phyloP scores from a whole-genome alignment of 2,113 vertebrate species.

The Zosterops hypoxanthus region DNA sequence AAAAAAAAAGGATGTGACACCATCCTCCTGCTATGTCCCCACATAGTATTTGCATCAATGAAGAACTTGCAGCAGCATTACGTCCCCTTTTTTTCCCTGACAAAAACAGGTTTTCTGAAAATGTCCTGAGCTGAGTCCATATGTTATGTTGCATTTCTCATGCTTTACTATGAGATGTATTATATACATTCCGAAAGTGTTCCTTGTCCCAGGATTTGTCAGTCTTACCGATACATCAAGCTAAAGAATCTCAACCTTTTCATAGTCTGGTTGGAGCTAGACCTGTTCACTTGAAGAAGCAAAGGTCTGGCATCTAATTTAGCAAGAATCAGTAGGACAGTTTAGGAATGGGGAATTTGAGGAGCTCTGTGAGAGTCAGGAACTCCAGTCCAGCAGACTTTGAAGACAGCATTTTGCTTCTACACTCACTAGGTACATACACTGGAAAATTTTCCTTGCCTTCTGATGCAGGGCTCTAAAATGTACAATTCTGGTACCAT shows the following conservation, averaged over 20 bases:
- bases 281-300: background rate
- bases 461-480: background rate
- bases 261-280: background rate
- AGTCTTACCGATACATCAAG: background rate
- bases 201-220: background rate
- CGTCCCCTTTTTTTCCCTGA: background rate
- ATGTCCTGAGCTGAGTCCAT: background rate
- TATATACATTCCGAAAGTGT: background rate
- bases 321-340: background rate
- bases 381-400: background rate
- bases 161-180: background rate
- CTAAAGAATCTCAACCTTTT: background rate
- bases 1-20: background rate
- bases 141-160: background rate
- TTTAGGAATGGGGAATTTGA: background rate
- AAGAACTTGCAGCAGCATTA: background rate
- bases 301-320: background rate
- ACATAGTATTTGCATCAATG: background rate
- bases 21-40: background rate
- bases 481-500: background rate
- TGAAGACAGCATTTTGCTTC: background rate
- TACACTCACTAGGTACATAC: background rate
- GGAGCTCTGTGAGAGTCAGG: background rate
- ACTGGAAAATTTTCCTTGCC: background rate
- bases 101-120: background rate